Percentiles rank a stretch among this genome's conserved stretches.
Evolutionary conservation across 2,113 vertebrate genomes (phyloP).

Genomic region (Dicerorhinus sumatrensis): DNA sequence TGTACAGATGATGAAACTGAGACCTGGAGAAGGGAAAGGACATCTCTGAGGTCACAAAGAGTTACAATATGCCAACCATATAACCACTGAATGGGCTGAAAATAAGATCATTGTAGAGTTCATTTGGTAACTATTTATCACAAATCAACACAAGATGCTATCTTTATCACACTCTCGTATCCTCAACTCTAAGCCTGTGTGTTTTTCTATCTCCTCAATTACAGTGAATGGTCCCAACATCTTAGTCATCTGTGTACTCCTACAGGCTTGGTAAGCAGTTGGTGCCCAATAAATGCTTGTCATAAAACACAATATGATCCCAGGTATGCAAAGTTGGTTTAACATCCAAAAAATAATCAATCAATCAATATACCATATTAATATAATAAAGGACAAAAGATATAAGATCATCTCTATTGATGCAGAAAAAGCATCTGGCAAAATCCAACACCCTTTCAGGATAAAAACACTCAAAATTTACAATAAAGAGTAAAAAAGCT

Average conservation of each 20-base stretch:
- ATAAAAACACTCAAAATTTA: background rate
- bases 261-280: background rate
- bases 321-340: background rate
- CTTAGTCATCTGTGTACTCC: background rate
- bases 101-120: conserved; percentile 11
- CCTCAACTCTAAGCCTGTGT: background rate
- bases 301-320: background rate
- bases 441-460: background rate
- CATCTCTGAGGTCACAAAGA: background rate
- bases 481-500: background rate
- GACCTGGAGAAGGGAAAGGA: conserved; percentile 4
- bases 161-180: background rate
- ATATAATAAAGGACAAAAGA: background rate
- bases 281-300: background rate
- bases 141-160: background rate
- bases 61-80: background rate
- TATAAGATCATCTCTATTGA: background rate
- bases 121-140: background rate
- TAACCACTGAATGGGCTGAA: background rate
- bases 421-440: background rate
- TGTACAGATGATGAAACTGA: background rate
- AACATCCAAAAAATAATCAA: background rate
- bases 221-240: background rate
- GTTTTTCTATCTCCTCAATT: background rate
- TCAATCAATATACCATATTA: background rate